A percentile compares a stretch with the other conserved stretches of the same genome.
Conservation (phyloP, 2,888 invertebrate genomes). For the Brenthis ino region DNA sequence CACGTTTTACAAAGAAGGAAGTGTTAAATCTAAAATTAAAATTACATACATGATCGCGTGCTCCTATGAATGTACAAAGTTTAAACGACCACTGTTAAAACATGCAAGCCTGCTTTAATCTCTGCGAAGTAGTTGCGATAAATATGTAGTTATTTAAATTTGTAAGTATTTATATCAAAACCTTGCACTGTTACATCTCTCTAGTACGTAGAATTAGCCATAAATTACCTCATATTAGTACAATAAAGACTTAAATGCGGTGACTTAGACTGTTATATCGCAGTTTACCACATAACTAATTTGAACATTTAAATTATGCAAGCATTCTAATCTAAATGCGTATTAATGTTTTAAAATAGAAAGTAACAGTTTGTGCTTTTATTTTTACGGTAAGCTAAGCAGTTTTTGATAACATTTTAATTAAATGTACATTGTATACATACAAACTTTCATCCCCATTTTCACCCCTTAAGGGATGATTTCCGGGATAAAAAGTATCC, state of each 20-base stretch:
- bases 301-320: too few species aligned
- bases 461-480: too few species aligned
- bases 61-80: conserved; percentile 35
- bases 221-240: neutral
- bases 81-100: conserved; percentile 34
- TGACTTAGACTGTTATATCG: neutral
- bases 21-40: conserved; percentile 35
- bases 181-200: conserved; percentile 3
- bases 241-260: neutral
- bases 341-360: too few species aligned
- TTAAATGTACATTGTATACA: too few species aligned
- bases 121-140: conserved; percentile 27
- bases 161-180: conserved; percentile 16
- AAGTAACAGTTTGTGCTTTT: too few species aligned
- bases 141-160: conserved; percentile 30
- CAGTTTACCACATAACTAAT: too few species aligned
- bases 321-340: too few species aligned
- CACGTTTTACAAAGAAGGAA: conserved; percentile 38
- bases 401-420: too few species aligned
- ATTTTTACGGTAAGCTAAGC: too few species aligned
- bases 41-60: conserved; percentile 37
- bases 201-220: neutral
- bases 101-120: conserved; percentile 32
- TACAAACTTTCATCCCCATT: too few species aligned
- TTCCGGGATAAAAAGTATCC: too few species aligned